A percentile compares a stretch with the other conserved stretches of the same genome.
Evolutionary conservation across 2,888 invertebrate species (phyloP).

Genomic region (Oegoconia quadripuncta): DNA sequence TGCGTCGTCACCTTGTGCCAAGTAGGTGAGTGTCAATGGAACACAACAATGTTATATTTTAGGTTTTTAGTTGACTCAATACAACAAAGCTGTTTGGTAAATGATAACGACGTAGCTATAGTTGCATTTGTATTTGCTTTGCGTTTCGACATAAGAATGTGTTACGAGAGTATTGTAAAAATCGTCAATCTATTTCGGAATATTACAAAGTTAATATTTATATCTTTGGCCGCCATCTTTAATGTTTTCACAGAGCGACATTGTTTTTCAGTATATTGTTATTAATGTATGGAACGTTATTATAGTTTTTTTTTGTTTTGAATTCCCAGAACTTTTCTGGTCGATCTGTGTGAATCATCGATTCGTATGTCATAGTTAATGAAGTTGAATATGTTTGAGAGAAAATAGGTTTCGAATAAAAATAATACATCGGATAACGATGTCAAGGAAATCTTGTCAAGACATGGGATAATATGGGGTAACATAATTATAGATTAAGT

Average conservation of each 20-base stretch:
- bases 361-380: constrained; percentile 1
- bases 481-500: too few species aligned
- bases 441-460: too few species aligned
- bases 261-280: constrained; percentile 19
- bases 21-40: constrained; percentile 71
- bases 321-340: constrained; percentile 7
- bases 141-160: not conserved
- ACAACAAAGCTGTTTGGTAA: not conserved
- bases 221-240: not conserved
- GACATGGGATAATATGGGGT: too few species aligned
- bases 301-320: constrained; percentile 6
- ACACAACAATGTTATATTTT: constrained; percentile 28
- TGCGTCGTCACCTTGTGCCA: constrained; percentile 41
- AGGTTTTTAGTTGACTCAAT: constrained; percentile 7
- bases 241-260: constrained; percentile 7
- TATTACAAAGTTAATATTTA: constrained; percentile 10
- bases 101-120: not conserved
- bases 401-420: not conserved
- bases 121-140: not conserved
- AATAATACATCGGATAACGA: too few species aligned
- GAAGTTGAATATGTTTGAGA: not conserved
- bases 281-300: constrained; percentile 18
- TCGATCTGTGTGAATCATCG: constrained; percentile 1
- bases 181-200: constrained; percentile 6
- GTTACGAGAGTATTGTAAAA: constrained; percentile 9